Conservation (phyloP, 2,888 invertebrate species). For the Drosophila colorata region DNA sequence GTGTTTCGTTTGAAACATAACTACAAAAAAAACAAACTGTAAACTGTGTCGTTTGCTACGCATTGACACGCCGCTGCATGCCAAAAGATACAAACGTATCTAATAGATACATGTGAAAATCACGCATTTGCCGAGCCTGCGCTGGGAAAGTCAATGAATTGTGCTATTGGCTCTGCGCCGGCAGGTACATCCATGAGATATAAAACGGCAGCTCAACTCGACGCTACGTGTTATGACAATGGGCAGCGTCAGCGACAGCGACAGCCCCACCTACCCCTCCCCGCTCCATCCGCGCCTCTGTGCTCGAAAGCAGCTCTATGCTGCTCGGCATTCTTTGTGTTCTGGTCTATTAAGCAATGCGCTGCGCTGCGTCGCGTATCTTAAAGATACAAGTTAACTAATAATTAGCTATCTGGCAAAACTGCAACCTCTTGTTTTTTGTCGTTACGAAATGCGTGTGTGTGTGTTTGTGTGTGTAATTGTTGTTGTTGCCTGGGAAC, state of each 20-base stretch:
- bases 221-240: constrained; percentile 74
- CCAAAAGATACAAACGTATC: constrained; percentile 73
- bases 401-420: constrained; percentile 72
- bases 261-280: neutral
- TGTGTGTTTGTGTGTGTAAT: constrained; percentile 37
- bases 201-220: constrained; percentile 27
- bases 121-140: constrained; percentile 70
- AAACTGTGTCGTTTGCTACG: constrained; percentile 79
- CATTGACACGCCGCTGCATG: constrained; percentile 69
- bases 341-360: constrained; percentile 79
- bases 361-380: constrained; percentile 56
- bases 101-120: constrained; percentile 83
- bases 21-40: constrained; percentile 35
- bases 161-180: constrained; percentile 63
- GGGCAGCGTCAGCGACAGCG: constrained; percentile 25
- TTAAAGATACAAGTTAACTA: constrained; percentile 81
- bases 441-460: constrained; percentile 70
- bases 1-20: constrained; percentile 8
- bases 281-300: neutral
- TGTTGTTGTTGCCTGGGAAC: constrained; percentile 54
- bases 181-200: constrained; percentile 69
- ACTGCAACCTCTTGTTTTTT: constrained; percentile 62
- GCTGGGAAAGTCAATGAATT: constrained; percentile 80
- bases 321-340: constrained; percentile 42
- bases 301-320: neutral